Evolutionary conservation across 2,113 vertebrate genomes (phyloP), one percentile per base, ranked within the genome.

Genomic region (Balaeniceps rex): DNA sequence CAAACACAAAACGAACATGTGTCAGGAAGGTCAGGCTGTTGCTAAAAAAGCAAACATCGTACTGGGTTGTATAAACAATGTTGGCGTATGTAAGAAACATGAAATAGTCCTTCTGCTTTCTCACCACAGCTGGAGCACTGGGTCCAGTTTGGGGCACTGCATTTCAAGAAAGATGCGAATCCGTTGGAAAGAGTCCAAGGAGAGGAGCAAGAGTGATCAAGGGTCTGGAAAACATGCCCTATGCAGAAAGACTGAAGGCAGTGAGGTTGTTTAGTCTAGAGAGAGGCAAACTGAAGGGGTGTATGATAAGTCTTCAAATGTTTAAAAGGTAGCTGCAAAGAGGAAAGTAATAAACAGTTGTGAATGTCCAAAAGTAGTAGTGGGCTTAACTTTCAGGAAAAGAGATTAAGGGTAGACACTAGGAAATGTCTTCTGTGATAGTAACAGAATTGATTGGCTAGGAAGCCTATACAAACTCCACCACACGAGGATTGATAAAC

Each of bases 221-320:
- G 71, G 65, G 68, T 85, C 70, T 95, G 82, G 84, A 94, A 93
- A 85, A 85, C 90, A n/a, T 61, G 93, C 82, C 88, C 92, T 77
- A 8, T 63, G 58, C 24, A 11, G 58, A 85, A 92, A 89, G 61
- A 65, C 63, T 90, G 82, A 54, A 93, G 63, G 49, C 87, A 90
- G 34, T 69, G 78, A 79, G 21, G 16, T 85, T 96, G 95, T 97
- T 96, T 96, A 96, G 95, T 97, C 96, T 96, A 91, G 69, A 61
- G 49, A 57, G 28, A 75, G 34, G 70, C 40, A 93, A 93, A 90
- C 82, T 79, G 66, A 64, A 90, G 51, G 82, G 44, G 34, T 63
- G 19, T 65, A 61, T 46, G 87, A 46, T 94, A 91, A 89, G 63
- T 77, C 49, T 87, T 93, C 85, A 88, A 54, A 92, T 76, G 66